Evolutionary conservation across 1,140 invertebrate species (phyloP).

Genomic region (Drosophila repletoides): DNA sequence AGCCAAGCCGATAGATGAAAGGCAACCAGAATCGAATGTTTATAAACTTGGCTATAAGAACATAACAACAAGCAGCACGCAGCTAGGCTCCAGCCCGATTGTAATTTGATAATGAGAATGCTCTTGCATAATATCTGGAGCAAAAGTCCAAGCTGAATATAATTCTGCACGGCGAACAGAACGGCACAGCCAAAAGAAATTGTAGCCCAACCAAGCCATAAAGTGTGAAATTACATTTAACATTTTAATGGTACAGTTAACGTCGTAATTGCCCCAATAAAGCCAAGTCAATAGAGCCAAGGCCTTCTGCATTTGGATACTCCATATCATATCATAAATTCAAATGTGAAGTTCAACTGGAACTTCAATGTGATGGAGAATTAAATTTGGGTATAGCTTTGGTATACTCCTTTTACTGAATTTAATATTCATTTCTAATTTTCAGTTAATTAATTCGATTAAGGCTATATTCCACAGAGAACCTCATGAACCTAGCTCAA

Average conservation of each 20-base stretch:
- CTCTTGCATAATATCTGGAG: slow-evolving; percentile 42
- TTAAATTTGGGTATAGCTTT: too few relatives aligned
- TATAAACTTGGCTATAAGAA: slow-evolving; percentile 37
- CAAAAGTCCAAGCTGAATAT: not conserved
- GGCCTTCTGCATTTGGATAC: slow-evolving; percentile 16
- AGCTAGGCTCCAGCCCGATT: slow-evolving; percentile 14
- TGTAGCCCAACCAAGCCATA: slow-evolving; percentile 18
- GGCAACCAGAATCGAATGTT: slow-evolving; percentile 42
- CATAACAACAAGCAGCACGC: slow-evolving; percentile 9
- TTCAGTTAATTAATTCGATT: too few relatives aligned
- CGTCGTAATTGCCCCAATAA: slow-evolving; percentile 25
- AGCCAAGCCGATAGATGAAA: slow-evolving; percentile 63
- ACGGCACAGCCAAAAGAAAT: slow-evolving; percentile 2
- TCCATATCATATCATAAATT: not conserved
- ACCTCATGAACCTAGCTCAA: too few relatives aligned
- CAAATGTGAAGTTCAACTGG: too few relatives aligned
- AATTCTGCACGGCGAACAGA: too few relatives aligned
- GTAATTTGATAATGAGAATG: slow-evolving; percentile 46
- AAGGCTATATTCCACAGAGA: too few relatives aligned
- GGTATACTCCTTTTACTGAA: not conserved
- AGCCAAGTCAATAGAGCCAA: slow-evolving; percentile 8
- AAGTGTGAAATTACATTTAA: slow-evolving; percentile 37
- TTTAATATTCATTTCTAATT: slow-evolving; percentile 3
- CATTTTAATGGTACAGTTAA: slow-evolving; percentile 28
- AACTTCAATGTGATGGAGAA: too few relatives aligned